These are phyloP conservation scores for Cremastinae sp. DNA, from an alignment of 2,888 invertebrate genomes.

Conservation along the genomic window DNA sequence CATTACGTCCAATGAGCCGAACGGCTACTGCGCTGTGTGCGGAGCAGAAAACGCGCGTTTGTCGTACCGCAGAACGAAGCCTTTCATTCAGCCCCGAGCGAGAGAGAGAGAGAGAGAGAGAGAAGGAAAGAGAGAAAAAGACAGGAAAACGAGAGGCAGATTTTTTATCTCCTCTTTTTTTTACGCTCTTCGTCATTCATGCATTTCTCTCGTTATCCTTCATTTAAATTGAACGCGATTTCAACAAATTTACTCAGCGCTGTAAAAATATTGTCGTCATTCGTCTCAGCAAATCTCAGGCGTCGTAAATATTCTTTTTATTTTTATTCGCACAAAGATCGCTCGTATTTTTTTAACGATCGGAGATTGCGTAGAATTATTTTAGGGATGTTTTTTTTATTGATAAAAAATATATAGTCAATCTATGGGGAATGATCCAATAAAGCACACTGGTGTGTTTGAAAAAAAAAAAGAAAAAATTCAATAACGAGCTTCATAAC, in stretches of 20 bases:
- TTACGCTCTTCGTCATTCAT: constrained; percentile 35
- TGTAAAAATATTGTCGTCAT: not conserved
- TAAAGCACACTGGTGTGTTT: too few relatives aligned
- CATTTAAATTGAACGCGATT: constrained; percentile 26
- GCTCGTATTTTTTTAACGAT: too few relatives aligned
- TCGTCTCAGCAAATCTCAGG: too few relatives aligned
- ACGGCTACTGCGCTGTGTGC: constrained; percentile 54
- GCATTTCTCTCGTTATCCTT: constrained; percentile 30
- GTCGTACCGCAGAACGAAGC: constrained; percentile 62
- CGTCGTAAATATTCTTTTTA: too few relatives aligned
- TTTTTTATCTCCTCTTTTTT: constrained; percentile 16
- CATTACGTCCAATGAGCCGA: constrained; percentile 66
- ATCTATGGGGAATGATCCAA: too few relatives aligned
- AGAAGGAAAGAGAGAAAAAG: constrained; percentile 10
- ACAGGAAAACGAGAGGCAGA: constrained; percentile 1
- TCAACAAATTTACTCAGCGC: constrained; percentile 47
- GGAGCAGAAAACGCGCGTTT: constrained; percentile 42
- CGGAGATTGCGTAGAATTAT: too few relatives aligned
- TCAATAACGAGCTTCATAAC: constrained; percentile 54
- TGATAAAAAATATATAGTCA: not conserved
- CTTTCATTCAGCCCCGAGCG: constrained; percentile 65
- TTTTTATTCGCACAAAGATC: not conserved
- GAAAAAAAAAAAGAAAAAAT: constrained; percentile 28
- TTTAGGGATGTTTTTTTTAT: not conserved
- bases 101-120: constrained; percentile 13